Evolutionary conservation across 2,113 vertebrate species (phyloP), one percentile per base, ranked within the genome.

Genomic region (Siniperca knerii): DNA sequence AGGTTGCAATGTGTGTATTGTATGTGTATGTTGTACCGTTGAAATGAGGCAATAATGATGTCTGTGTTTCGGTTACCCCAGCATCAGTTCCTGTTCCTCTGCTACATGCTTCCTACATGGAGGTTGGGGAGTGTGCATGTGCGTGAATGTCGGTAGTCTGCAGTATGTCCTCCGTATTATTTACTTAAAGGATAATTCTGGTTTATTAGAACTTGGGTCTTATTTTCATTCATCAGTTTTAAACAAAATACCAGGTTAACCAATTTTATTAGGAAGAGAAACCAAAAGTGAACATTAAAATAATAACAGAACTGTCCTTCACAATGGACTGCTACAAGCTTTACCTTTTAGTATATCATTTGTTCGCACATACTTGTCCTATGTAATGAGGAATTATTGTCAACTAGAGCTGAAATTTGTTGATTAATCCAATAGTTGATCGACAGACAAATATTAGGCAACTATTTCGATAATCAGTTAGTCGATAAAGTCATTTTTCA

Each of bases 1-100:
- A 88, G 92, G 88, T 87, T 82, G 86, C 83, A 70, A 68, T 20
- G 78, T 89, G 85, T 85, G 85, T 91, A 69, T 75, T 58, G 82
- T 88, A 62, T 90, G 86, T 87, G 82, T 89, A 81, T 87, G 88
- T 84, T 66, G 88, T 93, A 87, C 78, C 83, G 89, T 93, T 91
- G 81, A 92, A 93, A 93, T 92, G 91, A 94, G 91, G 94, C 94
- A 94, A 94, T 95, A 94, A 95, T 81, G 82, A 93, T 60, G 81
- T 89, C 64, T 90, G 90, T 89, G 74, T 92, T 92, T 94, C 33
- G 33, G 89, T 92, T 90, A 88, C 81, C 73, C 87, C 92, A 89
- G 90, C 93, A 93, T 93, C 91, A 90, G 90, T 90, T 93, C 87
- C 82, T 83, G 80, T 87, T 91, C 79, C 84, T 89, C 88, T 86